Conservation (phyloP, 2,888 invertebrate species). For the Drosophila nr. perissopoda region DNA sequence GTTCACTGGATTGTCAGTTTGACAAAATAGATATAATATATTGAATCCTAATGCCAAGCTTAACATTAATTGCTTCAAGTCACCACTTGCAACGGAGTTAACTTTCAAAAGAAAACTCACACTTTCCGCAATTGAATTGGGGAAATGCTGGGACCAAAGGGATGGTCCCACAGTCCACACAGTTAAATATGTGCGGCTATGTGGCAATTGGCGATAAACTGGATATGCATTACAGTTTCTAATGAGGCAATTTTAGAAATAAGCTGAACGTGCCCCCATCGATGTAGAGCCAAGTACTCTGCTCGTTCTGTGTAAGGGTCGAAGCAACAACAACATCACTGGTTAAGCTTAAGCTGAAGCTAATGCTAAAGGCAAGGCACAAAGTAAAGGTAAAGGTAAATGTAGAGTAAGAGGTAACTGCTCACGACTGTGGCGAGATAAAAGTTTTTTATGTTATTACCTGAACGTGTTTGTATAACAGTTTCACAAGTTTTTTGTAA, state of each 20-base stretch:
- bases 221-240: conserved; percentile 73
- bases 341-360: conserved; percentile 8
- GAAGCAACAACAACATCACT: conserved; percentile 12
- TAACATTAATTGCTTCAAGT: conserved; percentile 48
- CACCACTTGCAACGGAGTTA: conserved; percentile 19
- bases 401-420: conserved; percentile 20
- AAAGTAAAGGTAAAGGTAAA: conserved; percentile 6
- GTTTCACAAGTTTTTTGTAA: conserved; percentile 66
- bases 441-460: conserved; percentile 75
- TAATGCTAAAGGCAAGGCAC: conserved; percentile 2
- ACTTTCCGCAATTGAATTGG: conserved; percentile 20
- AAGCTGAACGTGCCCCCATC: conserved; percentile 64
- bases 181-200: conserved; percentile 52
- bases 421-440: conserved; percentile 60
- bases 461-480: conserved; percentile 71
- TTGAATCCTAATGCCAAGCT: conserved; percentile 18
- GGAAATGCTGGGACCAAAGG: conserved; percentile 10
- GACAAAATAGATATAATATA: conserved; percentile 25
- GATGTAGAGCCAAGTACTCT: conserved; percentile 31
- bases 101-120: conserved; percentile 34
- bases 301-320: conserved; percentile 1
- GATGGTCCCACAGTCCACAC: conserved; percentile 32
- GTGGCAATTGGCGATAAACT: conserved; percentile 67
- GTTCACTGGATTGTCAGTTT: neutral
- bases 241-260: conserved; percentile 75